These are phyloP conservation scores for Cinara cedri DNA, from an alignment of 2,888 invertebrate species.

Conservation along the genomic window DNA sequence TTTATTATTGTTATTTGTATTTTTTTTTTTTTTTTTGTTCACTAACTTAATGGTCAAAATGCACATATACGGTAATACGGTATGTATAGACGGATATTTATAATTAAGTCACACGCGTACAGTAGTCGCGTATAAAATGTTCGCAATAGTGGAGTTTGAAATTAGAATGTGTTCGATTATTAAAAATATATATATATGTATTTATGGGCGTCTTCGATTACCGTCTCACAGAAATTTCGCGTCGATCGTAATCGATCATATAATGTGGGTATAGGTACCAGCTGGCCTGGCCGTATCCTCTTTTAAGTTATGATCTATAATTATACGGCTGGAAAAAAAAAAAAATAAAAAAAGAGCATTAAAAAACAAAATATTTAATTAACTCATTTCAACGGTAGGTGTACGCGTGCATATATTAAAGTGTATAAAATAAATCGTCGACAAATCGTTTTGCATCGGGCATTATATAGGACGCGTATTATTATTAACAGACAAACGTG, in stretches of 20 bases:
- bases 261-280: too few species aligned
- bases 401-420: neutral
- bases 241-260: neutral
- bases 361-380: slow-evolving; percentile 43
- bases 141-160: too few species aligned
- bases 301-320: slow-evolving; percentile 30
- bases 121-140: too few species aligned
- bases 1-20: too few species aligned
- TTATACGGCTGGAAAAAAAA: neutral
- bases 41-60: too few species aligned
- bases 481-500: slow-evolving; percentile 43
- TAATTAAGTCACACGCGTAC: too few species aligned
- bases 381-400: slow-evolving; percentile 32
- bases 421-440: slow-evolving; percentile 7
- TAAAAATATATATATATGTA: too few species aligned
- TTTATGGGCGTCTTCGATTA: slow-evolving; percentile 22
- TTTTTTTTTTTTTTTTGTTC: too few species aligned
- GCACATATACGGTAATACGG: too few species aligned
- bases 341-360: neutral
- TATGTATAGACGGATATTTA: too few species aligned
- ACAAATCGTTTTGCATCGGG: slow-evolving; percentile 31
- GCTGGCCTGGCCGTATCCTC: neutral
- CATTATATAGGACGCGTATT: neutral
- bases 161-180: too few species aligned
- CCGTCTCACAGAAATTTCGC: slow-evolving; percentile 1